phyloP scores from a whole-genome alignment of 2,888 invertebrate genomes.

The Byasa hedistus region DNA sequence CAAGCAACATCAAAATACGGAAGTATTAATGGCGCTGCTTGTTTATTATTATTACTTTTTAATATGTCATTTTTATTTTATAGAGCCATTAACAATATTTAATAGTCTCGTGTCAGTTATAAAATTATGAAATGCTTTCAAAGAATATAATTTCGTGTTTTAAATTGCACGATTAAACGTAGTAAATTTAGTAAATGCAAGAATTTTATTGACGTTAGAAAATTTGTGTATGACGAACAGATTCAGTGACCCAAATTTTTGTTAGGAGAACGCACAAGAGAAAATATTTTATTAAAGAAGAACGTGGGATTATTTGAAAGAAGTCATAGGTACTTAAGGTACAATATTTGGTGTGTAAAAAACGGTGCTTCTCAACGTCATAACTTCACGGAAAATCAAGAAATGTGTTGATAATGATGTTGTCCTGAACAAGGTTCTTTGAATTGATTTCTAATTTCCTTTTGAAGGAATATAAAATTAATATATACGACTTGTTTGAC shows the following conservation, averaged over 20 bases:
- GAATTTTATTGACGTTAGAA: slow-evolving; percentile 21
- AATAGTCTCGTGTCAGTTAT: slow-evolving; percentile 18
- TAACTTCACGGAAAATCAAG: slow-evolving; percentile 40
- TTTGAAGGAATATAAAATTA: slow-evolving; percentile 48
- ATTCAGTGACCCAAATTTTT: slow-evolving; percentile 18
- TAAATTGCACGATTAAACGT: slow-evolving; percentile 12
- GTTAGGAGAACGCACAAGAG: slow-evolving; percentile 2
- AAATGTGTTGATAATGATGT: slow-evolving; percentile 33
- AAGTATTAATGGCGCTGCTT: slow-evolving; percentile 24
- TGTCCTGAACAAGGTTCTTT: slow-evolving; percentile 20
- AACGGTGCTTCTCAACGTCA: background rate
- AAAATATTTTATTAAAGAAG: background rate
- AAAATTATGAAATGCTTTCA: slow-evolving; percentile 29
- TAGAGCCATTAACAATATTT: slow-evolving; percentile 20
- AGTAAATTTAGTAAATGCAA: slow-evolving; percentile 23
- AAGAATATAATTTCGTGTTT: slow-evolving; percentile 16
- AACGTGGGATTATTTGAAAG: background rate
- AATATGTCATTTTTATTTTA: slow-evolving; percentile 30
- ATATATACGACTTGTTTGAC: slow-evolving; percentile 46
- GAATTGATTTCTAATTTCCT: slow-evolving; percentile 28
- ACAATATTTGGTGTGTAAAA: background rate
- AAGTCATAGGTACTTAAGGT: background rate
- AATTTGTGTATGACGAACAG: slow-evolving; percentile 16
- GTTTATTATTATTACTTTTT: slow-evolving; percentile 31
- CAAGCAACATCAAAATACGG: slow-evolving; percentile 22